Evolutionary conservation across 64 coral and sea anemone genomes (phyloP).

Genomic region (Montipora cactus): DNA sequence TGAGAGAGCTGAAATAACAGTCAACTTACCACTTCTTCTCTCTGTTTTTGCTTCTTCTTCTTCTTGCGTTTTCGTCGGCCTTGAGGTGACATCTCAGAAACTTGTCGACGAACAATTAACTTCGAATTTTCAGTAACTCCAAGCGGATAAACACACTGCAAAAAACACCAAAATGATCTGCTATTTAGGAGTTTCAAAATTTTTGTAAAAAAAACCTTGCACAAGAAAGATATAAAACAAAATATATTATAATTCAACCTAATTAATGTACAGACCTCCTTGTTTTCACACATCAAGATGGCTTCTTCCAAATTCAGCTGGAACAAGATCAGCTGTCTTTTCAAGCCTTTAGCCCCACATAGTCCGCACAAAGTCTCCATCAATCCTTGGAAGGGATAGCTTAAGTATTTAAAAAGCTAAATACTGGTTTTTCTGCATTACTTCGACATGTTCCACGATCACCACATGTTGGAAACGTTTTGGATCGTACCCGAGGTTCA

Average conservation of each 20-base stretch:
- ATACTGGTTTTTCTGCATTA: not conserved
- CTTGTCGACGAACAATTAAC: slow-evolving; percentile 49
- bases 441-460: not conserved
- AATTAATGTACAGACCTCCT: slow-evolving; percentile 16
- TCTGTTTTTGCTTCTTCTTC: not conserved
- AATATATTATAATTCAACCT: too few species aligned
- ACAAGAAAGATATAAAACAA: too few species aligned
- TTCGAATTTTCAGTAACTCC: not conserved
- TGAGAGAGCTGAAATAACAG: not conserved
- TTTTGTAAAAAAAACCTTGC: not conserved
- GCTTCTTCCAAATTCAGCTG: slow-evolving; percentile 73
- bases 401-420: not conserved
- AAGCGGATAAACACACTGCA: slow-evolving; percentile 60
- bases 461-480: slow-evolving; percentile 38
- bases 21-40: slow-evolving; percentile 22
- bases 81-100: slow-evolving; percentile 18
- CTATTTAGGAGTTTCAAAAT: not conserved
- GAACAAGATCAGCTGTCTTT: slow-evolving; percentile 22
- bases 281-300: slow-evolving; percentile 64
- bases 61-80: slow-evolving; percentile 48
- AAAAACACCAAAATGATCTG: not conserved
- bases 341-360: slow-evolving; percentile 33
- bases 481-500: not conserved
- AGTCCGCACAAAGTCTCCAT: slow-evolving; percentile 53
- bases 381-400: not conserved